phyloP scores from a whole-genome alignment of 2,113 vertebrate genomes.

The mouse (Mus musculus) region DNA sequence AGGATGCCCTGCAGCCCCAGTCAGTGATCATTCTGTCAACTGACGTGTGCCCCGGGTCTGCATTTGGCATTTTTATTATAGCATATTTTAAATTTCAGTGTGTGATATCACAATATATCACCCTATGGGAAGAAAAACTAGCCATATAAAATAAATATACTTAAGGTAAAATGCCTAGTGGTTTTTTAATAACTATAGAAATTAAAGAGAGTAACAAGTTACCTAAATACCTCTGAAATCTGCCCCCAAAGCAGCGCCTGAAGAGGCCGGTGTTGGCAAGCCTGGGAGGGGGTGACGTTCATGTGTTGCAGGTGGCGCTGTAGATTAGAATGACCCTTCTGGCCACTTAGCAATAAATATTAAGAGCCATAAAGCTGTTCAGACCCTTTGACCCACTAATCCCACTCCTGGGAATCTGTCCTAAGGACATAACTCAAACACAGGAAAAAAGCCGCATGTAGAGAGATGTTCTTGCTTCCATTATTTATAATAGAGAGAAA shows the following conservation, averaged over 20 bases:
- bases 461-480: constrained; percentile 74
- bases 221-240: constrained; percentile 41
- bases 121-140: constrained; percentile 7
- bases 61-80: constrained; percentile 39
- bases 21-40: not conserved
- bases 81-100: constrained; percentile 58
- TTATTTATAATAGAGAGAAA: constrained; percentile 80
- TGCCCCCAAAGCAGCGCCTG: not conserved
- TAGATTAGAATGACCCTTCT: constrained; percentile 77
- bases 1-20: not conserved
- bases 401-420: constrained; percentile 80
- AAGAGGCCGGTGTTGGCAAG: not conserved
- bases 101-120: constrained; percentile 3
- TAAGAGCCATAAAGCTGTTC: constrained; percentile 80
- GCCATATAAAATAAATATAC: constrained; percentile 2
- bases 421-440: constrained; percentile 75
- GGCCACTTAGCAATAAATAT: constrained; percentile 77
- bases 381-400: constrained; percentile 81
- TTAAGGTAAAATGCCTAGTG: not conserved
- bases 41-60: not conserved
- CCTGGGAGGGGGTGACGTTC: not conserved
- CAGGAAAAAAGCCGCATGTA: constrained; percentile 65
- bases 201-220: constrained; percentile 50
- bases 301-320: constrained; percentile 73
- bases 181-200: constrained; percentile 26